Conservation (phyloP, 1,140 invertebrate species). For the Steinernema khuongi region DNA sequence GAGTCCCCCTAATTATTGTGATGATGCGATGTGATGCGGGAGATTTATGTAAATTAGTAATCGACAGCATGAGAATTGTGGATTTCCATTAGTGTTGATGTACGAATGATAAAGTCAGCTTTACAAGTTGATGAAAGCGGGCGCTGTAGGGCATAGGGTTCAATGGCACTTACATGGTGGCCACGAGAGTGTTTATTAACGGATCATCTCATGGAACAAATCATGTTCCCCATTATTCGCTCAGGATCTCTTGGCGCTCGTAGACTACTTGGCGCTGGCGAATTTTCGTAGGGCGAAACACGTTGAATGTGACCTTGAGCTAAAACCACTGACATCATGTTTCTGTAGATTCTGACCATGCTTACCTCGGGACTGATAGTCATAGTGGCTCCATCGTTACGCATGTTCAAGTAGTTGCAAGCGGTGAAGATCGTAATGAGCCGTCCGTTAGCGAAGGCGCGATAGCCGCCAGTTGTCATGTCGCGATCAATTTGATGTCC, state of each 20-base stretch:
- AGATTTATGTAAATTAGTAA: neutral
- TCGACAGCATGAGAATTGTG: constrained; percentile 2
- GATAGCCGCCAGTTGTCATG: constrained; percentile 62
- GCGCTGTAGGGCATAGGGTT: no score
- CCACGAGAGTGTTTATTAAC: no score
- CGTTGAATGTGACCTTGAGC: neutral
- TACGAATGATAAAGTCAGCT: no score
- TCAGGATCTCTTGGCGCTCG: neutral
- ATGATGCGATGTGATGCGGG: neutral
- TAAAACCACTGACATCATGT: constrained; percentile 19
- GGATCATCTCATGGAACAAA: no score
- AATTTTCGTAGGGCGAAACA: constrained; percentile 19
- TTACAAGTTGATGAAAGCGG: no score
- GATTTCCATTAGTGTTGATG: neutral
- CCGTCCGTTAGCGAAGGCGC: constrained; percentile 60
- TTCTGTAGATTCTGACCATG: neutral
- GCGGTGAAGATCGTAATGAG: constrained; percentile 43
- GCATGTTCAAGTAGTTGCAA: constrained; percentile 41
- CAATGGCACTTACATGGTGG: no score
- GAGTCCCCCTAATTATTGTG: neutral
- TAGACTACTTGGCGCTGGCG: neutral
- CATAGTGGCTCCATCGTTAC: constrained; percentile 28
- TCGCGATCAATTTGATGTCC: constrained; percentile 54
- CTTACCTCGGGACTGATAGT: constrained; percentile 6
- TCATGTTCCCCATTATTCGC: no score